These are phyloP conservation scores for Pheosia tremula DNA, from an alignment of 2,888 invertebrate genomes.

Conservation along the genomic window DNA sequence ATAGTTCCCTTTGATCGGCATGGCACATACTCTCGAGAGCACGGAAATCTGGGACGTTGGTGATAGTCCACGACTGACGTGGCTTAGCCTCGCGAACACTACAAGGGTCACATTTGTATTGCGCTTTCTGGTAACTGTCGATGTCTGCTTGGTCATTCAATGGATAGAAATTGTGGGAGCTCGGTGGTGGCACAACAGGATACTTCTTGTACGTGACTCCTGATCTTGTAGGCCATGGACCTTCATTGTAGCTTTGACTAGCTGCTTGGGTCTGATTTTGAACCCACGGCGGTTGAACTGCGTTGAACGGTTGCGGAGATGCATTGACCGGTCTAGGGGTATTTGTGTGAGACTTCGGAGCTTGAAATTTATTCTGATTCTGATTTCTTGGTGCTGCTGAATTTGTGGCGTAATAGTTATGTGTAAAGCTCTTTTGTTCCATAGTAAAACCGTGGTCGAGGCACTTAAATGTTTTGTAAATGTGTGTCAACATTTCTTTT, in stretches of 20 bases:
- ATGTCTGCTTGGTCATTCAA: conserved; percentile 70
- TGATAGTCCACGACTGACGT: conserved; percentile 81
- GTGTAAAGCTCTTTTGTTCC: conserved; percentile 81
- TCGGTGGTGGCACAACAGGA: conserved; percentile 69
- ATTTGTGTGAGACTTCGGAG: conserved; percentile 63
- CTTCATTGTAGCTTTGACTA: conserved; percentile 67
- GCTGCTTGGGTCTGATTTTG: conserved; percentile 66
- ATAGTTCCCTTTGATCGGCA: conserved; percentile 73
- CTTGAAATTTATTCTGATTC: conserved; percentile 73
- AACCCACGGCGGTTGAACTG: conserved; percentile 75
- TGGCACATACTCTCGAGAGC: conserved; percentile 73
- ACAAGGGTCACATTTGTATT: conserved; percentile 75
- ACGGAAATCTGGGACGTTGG: conserved; percentile 74
- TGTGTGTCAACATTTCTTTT: conserved; percentile 83
- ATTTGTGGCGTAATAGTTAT: conserved; percentile 77
- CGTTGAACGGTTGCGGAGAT: conserved; percentile 72
- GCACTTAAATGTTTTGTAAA: conserved; percentile 85
- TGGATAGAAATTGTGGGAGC: conserved; percentile 71
- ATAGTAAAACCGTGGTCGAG: conserved; percentile 83
- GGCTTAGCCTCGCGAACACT: conserved; percentile 73
- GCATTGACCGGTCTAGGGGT: conserved; percentile 69
- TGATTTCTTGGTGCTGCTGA: conserved; percentile 75
- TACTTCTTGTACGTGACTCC: conserved; percentile 71
- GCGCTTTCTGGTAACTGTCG: conserved; percentile 67
- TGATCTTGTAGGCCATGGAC: conserved; percentile 73